phyloP scores from a whole-genome alignment of 2,113 vertebrate genomes.

The Xiphorhynchus elegans region DNA sequence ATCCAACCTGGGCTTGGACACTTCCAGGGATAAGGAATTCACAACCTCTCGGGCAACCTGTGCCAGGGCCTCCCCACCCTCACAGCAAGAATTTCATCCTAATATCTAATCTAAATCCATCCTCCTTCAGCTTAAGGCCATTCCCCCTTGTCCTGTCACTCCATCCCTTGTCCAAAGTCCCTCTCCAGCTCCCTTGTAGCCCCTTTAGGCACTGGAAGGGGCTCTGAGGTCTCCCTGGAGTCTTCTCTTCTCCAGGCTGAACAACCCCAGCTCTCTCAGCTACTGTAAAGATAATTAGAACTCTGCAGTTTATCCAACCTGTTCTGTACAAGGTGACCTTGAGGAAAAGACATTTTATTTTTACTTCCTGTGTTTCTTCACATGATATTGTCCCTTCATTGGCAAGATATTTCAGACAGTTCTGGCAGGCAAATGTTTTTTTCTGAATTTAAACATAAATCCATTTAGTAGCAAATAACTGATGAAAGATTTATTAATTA shows the following conservation, averaged over 20 bases:
- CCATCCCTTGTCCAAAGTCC: background rate
- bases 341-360: background rate
- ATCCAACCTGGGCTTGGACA: background rate
- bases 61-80: background rate
- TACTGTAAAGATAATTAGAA: background rate
- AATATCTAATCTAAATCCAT: background rate
- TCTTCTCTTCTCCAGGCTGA: background rate
- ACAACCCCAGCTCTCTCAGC: background rate
- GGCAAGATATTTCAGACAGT: conserved; percentile 77
- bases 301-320: background rate
- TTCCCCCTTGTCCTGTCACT: background rate
- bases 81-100: background rate
- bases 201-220: background rate
- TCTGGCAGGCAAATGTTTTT: conserved; percentile 71
- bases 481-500: background rate
- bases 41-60: background rate
- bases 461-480: background rate
- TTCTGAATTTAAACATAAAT: background rate
- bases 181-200: background rate
- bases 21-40: background rate
- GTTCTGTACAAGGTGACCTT: background rate
- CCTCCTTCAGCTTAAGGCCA: background rate
- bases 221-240: background rate
- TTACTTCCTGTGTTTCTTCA: conserved; percentile 68
- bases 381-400: conserved; percentile 73